Conservation (phyloP, 2,113 vertebrate species). For the Ivindomyrus marchei region DNA sequence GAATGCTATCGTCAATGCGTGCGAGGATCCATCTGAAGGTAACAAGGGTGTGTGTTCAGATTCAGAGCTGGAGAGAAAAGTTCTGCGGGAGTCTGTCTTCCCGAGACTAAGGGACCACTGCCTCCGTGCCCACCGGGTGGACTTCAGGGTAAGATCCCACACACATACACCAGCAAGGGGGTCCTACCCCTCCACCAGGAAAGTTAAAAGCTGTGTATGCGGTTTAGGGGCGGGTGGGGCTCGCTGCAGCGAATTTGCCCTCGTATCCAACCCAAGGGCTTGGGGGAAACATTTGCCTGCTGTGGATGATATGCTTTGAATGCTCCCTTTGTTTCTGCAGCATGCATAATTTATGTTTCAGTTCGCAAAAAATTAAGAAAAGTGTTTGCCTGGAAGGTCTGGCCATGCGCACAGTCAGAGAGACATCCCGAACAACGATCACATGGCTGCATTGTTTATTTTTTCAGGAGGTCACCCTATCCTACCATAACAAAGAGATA, state of each 20-base stretch:
- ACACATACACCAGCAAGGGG: not conserved
- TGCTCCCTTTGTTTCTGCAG: not conserved
- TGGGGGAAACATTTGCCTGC: not conserved
- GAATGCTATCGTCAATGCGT: not conserved
- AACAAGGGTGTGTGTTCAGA: conserved; percentile 40
- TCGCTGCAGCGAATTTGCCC: not conserved
- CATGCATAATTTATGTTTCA: conserved; percentile 3
- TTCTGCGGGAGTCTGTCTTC: conserved; percentile 54
- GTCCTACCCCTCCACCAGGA: not conserved
- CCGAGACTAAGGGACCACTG: conserved; percentile 58
- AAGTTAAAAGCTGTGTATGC: not conserved
- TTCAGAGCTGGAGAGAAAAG: conserved; percentile 53
- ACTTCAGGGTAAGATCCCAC: conserved; percentile 55
- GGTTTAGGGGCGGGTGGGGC: not conserved
- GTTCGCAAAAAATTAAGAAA: not conserved
- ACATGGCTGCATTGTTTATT: conserved; percentile 1
- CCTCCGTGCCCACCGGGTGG: conserved; percentile 49
- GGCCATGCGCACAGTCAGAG: not conserved
- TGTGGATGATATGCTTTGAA: not conserved
- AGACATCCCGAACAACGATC: not conserved
- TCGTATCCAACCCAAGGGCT: not conserved
- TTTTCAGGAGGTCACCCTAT: not conserved
- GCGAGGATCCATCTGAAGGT: not conserved
- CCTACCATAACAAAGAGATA: not conserved
- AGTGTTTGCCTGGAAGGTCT: conserved; percentile 2